A percentile compares a stretch with the other conserved stretches of the same genome.
phyloP scores from a whole-genome alignment of 1,140 invertebrate species.

The Cylas formicarius region DNA sequence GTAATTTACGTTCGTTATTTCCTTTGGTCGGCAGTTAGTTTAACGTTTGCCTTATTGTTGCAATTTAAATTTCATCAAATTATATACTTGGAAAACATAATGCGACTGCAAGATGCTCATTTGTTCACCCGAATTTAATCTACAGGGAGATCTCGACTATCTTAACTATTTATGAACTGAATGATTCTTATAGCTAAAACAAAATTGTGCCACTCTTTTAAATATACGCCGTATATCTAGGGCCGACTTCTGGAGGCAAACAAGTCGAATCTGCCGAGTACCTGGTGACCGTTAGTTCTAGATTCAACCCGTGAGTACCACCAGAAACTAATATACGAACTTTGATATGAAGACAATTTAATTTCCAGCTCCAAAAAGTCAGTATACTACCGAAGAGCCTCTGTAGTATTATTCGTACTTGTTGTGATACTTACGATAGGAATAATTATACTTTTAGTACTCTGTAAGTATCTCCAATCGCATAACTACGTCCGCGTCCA shows the following conservation, averaged over 20 bases:
- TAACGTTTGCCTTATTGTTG: no score
- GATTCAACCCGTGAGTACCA: constrained; percentile 25
- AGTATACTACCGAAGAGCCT: constrained; percentile 26
- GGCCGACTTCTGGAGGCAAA: neutral
- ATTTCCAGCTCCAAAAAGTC: constrained; percentile 32
- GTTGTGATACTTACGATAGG: constrained; percentile 26
- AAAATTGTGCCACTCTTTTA: no score
- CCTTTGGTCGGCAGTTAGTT: no score
- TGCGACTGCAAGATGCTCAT: no score
- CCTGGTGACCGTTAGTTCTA: constrained; percentile 28
- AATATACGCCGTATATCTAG: no score
- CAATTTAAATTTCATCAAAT: no score
- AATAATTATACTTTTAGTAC: constrained; percentile 25
- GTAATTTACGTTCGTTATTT: no score
- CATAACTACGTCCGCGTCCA: constrained; percentile 3
- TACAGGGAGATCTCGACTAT: no score
- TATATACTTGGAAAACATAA: no score
- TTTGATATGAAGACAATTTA: constrained; percentile 7
- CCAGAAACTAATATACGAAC: neutral
- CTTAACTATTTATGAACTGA: no score
- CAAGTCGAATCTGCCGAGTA: constrained; percentile 16
- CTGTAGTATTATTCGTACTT: constrained; percentile 26
- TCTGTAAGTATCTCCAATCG: constrained; percentile 29
- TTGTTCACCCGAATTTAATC: no score
- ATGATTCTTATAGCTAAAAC: no score